Conservation (phyloP, 2,888 invertebrate genomes). For the Athalia rosae region DNA sequence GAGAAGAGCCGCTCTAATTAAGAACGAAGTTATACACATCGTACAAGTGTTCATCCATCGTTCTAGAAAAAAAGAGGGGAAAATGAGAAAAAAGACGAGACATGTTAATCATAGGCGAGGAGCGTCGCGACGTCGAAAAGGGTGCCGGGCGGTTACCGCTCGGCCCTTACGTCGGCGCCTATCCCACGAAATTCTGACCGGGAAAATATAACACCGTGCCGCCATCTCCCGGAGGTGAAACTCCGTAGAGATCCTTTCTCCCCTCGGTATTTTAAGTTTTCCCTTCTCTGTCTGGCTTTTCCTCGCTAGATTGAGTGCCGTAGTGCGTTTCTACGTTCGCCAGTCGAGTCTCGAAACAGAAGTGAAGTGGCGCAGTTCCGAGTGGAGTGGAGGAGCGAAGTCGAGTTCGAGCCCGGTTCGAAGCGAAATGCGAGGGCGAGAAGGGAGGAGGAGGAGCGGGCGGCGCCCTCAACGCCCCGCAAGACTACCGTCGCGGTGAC, state of each 20-base stretch:
- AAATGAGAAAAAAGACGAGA: too few species aligned
- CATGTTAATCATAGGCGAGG: too few species aligned
- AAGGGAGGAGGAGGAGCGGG: constrained; percentile 15
- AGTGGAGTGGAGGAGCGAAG: constrained; percentile 17
- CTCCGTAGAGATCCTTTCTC: neutral
- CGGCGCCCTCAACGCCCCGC: constrained; percentile 34
- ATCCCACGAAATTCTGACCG: constrained; percentile 34
- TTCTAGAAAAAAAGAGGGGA: too few species aligned
- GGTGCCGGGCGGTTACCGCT: constrained; percentile 22
- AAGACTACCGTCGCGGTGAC: constrained; percentile 27
- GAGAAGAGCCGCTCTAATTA: too few species aligned
- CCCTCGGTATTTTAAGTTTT: neutral
- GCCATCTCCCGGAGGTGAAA: constrained; percentile 21
- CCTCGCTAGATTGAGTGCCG: constrained; percentile 21
- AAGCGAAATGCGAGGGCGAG: neutral
- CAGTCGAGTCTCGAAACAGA: neutral
- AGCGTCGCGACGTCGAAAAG: too few species aligned
- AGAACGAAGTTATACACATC: too few species aligned
- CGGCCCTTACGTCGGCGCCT: constrained; percentile 26
- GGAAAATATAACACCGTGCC: constrained; percentile 17
- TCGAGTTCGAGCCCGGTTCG: constrained; percentile 18
- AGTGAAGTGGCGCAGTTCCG: neutral
- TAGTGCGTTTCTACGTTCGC: neutral
- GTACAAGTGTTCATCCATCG: too few species aligned
- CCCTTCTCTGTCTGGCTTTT: neutral